Base-by-base conservation (phyloP, 2,113 vertebrate species). In the Lepus americanus region DNA sequence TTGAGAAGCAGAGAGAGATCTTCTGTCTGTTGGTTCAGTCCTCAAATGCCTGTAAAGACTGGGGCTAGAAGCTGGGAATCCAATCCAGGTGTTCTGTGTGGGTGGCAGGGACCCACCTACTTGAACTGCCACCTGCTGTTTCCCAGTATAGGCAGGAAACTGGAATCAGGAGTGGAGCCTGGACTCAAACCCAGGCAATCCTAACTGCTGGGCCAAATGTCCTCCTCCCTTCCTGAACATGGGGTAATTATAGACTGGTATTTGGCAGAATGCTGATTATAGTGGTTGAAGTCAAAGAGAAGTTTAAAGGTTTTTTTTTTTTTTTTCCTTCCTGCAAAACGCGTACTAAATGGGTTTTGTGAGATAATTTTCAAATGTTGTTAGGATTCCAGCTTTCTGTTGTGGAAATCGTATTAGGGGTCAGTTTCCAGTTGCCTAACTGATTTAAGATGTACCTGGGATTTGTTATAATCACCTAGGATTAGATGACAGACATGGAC, bases 321-420 rank as follows among this genome's bases (percentile, higher is more conserved):
- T 39, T 44, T 44, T 44, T 44, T 44, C 44, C 19, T 23, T 69
- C 53, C 19, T 36, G 11, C 66, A 44, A 64, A 36, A 73, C 55
- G 69, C 17, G 9, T 36, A 29, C 11, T 31, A 55, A 90, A 31
- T 1, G 49, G 27, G 17, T 69, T 87, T 95, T 90, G 5, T 87
- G 76, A 84, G 27, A 39, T 83, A 53, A 53, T 27, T 80, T 88
- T 36, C 74, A 77, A 8, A 53, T 87, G 33, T 66, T 86, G 29
- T 25, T 63, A 78, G 25, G 22, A 39, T 80, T 64, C 33, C 14
- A 87, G 66, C 88, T 94, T 88, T 79, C 72, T 84, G 16, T 88
- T 83, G 17, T 59, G 29, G 64, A 69, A 83, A 70, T 29, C 9
- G 0, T 67, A 36, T 63, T 63, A 10, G 53, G 51, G 70, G 29